Evolutionary conservation across 1,140 invertebrate species (phyloP).

Genomic region (Drosophila pseudoobscura): DNA sequence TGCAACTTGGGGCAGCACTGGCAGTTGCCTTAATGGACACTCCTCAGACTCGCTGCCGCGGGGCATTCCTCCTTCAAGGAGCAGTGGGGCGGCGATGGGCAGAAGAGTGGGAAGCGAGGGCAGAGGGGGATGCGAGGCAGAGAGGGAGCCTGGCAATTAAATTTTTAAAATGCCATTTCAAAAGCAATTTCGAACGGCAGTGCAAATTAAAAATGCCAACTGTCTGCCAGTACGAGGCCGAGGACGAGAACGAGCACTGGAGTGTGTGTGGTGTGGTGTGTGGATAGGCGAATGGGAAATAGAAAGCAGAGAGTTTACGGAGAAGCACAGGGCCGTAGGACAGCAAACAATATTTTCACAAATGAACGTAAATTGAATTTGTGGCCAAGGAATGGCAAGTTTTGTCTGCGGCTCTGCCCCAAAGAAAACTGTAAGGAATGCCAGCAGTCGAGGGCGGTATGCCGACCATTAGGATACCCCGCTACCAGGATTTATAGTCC

Average conservation of each 20-base stretch:
- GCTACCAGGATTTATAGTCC: no score
- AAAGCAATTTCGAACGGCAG: constrained; percentile 55
- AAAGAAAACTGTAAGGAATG: constrained; percentile 21
- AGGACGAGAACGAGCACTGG: not conserved
- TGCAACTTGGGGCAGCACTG: constrained; percentile 43
- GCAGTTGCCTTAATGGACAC: constrained; percentile 53
- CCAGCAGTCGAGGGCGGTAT: no score
- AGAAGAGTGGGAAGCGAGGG: no score
- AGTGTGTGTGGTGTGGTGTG: not conserved
- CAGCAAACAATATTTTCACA: constrained; percentile 47
- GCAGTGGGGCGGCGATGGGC: not conserved
- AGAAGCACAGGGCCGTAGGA: not conserved
- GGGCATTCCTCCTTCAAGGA: constrained; percentile 22
- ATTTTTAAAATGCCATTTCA: constrained; percentile 77
- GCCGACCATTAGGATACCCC: no score
- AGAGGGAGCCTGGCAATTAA: constrained; percentile 57
- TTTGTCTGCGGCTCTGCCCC: constrained; percentile 28
- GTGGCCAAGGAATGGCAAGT: constrained; percentile 26
- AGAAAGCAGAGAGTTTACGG: constrained; percentile 25
- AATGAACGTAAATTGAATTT: constrained; percentile 69
- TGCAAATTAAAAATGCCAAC: constrained; percentile 58
- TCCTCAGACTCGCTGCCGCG: constrained; percentile 26
- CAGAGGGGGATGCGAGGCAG: not conserved
- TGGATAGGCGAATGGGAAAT: constrained; percentile 2
- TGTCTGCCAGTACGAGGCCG: constrained; percentile 19